Conservation (phyloP, 2,113 vertebrate genomes). For the Megaceryle torquata region DNA sequence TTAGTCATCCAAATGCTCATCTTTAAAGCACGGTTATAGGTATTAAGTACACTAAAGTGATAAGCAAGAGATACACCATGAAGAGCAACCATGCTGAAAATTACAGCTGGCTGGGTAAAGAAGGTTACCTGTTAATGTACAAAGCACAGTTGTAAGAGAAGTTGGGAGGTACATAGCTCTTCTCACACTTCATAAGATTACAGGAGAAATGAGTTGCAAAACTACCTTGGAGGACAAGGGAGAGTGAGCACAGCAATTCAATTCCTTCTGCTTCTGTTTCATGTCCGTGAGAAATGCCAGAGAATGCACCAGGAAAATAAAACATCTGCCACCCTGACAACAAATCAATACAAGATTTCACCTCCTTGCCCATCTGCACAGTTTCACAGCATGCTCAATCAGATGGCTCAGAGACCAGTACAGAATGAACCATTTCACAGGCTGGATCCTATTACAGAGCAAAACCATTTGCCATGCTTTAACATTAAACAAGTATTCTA, state of each 20-base stretch:
- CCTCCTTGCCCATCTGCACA: neutral
- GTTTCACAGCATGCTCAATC: neutral
- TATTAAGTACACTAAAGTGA: neutral
- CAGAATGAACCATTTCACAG: neutral
- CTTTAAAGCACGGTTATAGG: neutral
- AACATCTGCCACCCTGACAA: slow-evolving; percentile 45
- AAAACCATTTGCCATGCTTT: neutral
- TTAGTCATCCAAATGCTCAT: neutral
- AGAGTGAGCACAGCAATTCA: neutral
- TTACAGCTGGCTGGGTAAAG: neutral
- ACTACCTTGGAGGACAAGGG: neutral
- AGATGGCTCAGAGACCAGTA: neutral
- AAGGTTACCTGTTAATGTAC: neutral
- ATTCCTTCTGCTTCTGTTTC: slow-evolving; percentile 18
- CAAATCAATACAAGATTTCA: neutral
- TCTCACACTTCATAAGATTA: neutral
- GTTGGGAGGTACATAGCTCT: neutral
- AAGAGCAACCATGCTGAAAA: slow-evolving; percentile 31
- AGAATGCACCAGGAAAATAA: neutral
- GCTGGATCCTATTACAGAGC: neutral
- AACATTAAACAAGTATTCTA: neutral
- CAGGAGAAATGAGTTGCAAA: neutral
- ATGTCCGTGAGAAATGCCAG: neutral
- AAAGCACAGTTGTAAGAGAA: neutral
- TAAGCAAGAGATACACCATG: neutral